A percentile compares a stretch with the other conserved stretches of the same genome.
Evolutionary conservation across 2,113 vertebrate genomes (phyloP).

Genomic region (Ailuropoda melanoleuca): DNA sequence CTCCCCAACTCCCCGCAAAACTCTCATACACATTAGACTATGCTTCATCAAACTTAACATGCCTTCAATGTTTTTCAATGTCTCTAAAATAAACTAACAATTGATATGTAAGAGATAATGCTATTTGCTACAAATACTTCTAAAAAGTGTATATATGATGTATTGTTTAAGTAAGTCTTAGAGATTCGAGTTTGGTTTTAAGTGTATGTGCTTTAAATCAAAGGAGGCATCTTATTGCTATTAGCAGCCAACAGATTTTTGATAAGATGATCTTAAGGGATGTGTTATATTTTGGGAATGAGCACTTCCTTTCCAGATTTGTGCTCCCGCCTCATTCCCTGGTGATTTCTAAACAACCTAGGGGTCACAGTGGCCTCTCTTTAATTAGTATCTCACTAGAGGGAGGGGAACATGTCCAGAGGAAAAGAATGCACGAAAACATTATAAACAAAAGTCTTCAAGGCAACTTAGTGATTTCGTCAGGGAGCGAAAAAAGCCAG

Average conservation of each 20-base stretch:
- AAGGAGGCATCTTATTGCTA: slow-evolving; percentile 9
- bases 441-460: slow-evolving; percentile 84
- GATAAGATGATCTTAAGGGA: slow-evolving; percentile 70
- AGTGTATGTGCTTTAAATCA: slow-evolving; percentile 41
- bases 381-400: slow-evolving; percentile 87
- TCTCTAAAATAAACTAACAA: slow-evolving; percentile 3
- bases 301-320: slow-evolving; percentile 82
- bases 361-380: slow-evolving; percentile 83
- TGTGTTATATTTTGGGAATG: slow-evolving; percentile 72
- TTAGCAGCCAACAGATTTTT: slow-evolving; percentile 74
- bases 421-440: slow-evolving; percentile 81
- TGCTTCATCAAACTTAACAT: slow-evolving; percentile 29
- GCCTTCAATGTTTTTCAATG: slow-evolving; percentile 6
- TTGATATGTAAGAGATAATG: not conserved
- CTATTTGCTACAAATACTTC: slow-evolving; percentile 13
- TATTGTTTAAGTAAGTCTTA: not conserved
- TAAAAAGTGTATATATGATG: not conserved
- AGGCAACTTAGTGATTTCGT: slow-evolving; percentile 80
- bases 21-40: not conserved
- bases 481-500: slow-evolving; percentile 79
- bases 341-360: slow-evolving; percentile 83
- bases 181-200: not conserved
- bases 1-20: not conserved
- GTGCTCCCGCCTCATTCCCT: slow-evolving; percentile 72
- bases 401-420: slow-evolving; percentile 79